Conservation (phyloP, 2,888 invertebrate genomes). For the Synanthedon vespiformis region DNA sequence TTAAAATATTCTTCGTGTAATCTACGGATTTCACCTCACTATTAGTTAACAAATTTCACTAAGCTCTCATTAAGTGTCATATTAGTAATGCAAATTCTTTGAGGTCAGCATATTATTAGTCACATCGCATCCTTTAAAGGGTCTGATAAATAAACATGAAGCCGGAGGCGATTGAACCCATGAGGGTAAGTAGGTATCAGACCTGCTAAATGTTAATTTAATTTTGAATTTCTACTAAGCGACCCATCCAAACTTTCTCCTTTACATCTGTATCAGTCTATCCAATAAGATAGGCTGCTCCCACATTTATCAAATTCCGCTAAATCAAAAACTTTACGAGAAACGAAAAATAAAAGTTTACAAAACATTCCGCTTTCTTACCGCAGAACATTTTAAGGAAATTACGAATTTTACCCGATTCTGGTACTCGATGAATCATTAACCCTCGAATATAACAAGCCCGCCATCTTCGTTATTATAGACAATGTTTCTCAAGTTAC, state of each 20-base stretch:
- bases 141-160: constrained; percentile 62
- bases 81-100: constrained; percentile 50
- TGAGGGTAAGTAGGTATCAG: constrained; percentile 41
- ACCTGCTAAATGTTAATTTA: constrained; percentile 52
- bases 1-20: too few species aligned
- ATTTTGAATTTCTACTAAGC: constrained; percentile 31
- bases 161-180: constrained; percentile 29
- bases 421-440: constrained; percentile 29
- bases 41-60: neutral
- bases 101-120: constrained; percentile 44
- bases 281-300: neutral
- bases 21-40: neutral
- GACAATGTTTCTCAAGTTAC: constrained; percentile 23
- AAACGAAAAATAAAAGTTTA: neutral
- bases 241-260: constrained; percentile 24
- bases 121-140: constrained; percentile 42
- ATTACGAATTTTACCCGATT: constrained; percentile 24
- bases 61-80: neutral
- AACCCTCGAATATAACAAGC: constrained; percentile 31
- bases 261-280: constrained; percentile 11
- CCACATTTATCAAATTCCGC: neutral
- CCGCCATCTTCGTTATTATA: constrained; percentile 24
- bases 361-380: neutral
- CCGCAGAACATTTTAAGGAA: constrained; percentile 8
- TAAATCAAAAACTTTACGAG: neutral